Conservation (phyloP, 2,797 vertebrate species). For the Australoheros facetus region DNA sequence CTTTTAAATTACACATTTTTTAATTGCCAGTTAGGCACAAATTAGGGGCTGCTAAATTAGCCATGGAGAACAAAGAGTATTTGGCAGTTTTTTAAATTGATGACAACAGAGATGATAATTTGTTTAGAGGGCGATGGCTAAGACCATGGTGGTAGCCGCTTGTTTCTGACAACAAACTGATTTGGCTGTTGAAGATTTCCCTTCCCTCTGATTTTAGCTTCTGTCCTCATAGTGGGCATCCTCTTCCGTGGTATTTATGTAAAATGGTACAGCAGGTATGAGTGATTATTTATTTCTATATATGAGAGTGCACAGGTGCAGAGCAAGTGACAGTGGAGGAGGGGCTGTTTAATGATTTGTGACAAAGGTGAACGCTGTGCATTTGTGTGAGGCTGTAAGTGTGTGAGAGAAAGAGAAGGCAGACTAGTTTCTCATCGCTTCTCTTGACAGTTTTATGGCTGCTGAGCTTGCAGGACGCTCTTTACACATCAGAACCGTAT, state of each 20-base stretch:
- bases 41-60: not conserved
- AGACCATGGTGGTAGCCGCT: no score
- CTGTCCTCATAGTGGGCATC: not conserved
- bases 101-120: not conserved
- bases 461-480: constrained; percentile 68
- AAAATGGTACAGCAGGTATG: not conserved
- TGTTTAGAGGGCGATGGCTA: not conserved
- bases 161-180: not conserved
- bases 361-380: constrained; percentile 47
- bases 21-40: not conserved
- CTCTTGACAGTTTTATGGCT: constrained; percentile 71
- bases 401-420: constrained; percentile 28
- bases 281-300: constrained; percentile 6
- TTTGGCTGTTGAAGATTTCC: not conserved
- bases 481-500: constrained; percentile 41
- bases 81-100: not conserved
- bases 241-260: not conserved
- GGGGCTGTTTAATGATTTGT: constrained; percentile 56
- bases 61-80: not conserved
- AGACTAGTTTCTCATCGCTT: constrained; percentile 57
- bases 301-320: constrained; percentile 17
- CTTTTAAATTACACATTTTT: not conserved
- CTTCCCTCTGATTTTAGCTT: not conserved
- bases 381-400: constrained; percentile 42
- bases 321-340: constrained; percentile 32